A percentile compares a stretch with the other conserved stretches of the same genome.
phyloP scores from a whole-genome alignment of 2,113 vertebrate species.

The Neodon shergylaensis region DNA sequence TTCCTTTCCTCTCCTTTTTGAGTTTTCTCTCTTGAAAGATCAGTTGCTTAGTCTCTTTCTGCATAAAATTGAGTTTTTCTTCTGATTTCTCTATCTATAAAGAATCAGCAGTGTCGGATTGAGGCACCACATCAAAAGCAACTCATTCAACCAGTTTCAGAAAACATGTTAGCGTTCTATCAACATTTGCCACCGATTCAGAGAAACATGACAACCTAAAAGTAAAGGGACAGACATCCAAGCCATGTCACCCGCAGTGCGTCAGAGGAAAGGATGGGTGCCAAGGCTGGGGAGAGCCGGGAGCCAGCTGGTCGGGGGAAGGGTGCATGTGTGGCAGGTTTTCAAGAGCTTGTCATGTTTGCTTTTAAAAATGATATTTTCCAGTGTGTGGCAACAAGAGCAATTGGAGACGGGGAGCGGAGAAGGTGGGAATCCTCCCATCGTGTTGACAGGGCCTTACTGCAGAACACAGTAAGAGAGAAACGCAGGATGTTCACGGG shows the following conservation, averaged over 20 bases:
- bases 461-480: neutral
- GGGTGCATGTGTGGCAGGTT: neutral
- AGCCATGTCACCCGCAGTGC: neutral
- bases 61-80: neutral
- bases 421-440: neutral
- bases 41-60: neutral
- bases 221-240: constrained; percentile 42
- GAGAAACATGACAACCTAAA: constrained; percentile 38
- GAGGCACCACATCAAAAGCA: neutral
- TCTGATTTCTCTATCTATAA: constrained; percentile 58
- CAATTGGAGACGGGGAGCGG: constrained; percentile 5
- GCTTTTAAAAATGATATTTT: constrained; percentile 18
- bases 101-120: neutral
- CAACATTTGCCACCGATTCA: constrained; percentile 35
- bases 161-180: constrained; percentile 41
- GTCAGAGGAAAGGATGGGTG: neutral
- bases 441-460: neutral
- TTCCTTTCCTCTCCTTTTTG: neutral
- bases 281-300: neutral
- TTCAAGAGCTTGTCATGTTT: neutral
- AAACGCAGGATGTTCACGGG: constrained; percentile 15
- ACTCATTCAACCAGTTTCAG: neutral
- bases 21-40: neutral
- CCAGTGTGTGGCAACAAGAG: neutral
- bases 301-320: neutral